Evolutionary conservation across 2,888 invertebrate species (phyloP), one percentile per base, ranked within the genome.

Genomic region (Nymphalis c-album): DNA sequence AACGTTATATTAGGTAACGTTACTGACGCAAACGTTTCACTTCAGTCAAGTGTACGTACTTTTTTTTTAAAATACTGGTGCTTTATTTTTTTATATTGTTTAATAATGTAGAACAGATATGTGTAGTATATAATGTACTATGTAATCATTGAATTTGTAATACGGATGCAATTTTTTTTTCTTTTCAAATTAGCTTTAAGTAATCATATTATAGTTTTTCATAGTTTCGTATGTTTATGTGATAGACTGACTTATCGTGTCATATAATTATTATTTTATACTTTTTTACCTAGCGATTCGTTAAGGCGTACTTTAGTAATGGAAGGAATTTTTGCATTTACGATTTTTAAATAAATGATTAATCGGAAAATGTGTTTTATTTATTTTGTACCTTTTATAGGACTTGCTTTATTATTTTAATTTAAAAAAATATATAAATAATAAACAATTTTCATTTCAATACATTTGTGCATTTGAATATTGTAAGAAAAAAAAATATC

Each of bases 271-370:
- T 64, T 57, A 51, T 74, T 72, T 77, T 79, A 71, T 77, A 76
- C 71, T 73, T 76, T 76, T 77, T 73, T 73, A 76, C 74, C 68
- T 71, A 68, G 60, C 57, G 48, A 59, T 60, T 63, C 53, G 59
- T 53, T 67, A 66, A 60, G 63, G 68, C 68, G 40, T 57, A 47
- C 50, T 77, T 75, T 78, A 78, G 71, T 76, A 60, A 72, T 75
- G 73, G 72, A 75, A 71, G 69, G 73, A 74, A 75, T 73, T 76
- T 76, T 75, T 76, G 79, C 78, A 79, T 78, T 78, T 78, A 77
- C 79, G 71, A 76, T 80, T 80, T 76, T 77, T 77, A 73, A 77
- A 78, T 79, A 78, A 76, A 77, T 71, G 71, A 76, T 71, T 73
- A 76, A 73, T 74, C 68, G 17, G 67, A 60, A n/a, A 53, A 50